Evolutionary conservation across 2,797 vertebrate species (phyloP).

Genomic region (Antrozous pallidus): DNA sequence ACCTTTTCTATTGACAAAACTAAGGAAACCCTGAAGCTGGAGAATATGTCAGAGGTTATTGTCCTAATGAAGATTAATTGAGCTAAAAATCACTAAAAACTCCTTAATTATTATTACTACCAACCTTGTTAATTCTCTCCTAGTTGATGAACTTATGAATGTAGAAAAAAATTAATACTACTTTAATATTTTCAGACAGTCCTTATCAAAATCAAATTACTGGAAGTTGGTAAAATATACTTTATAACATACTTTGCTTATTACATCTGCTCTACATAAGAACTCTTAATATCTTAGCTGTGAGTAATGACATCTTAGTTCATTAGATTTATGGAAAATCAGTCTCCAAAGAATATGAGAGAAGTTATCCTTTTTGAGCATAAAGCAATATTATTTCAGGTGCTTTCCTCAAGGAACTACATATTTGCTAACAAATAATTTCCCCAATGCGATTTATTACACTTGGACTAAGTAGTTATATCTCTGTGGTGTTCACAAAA

Average conservation of each 20-base stretch:
- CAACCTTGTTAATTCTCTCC: background rate
- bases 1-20: background rate
- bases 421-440: conserved; percentile 17
- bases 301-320: background rate
- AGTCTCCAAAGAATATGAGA: background rate
- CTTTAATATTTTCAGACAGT: background rate
- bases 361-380: background rate
- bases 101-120: background rate
- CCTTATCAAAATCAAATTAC: background rate
- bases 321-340: background rate
- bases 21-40: background rate
- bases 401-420: conserved; percentile 12
- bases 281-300: background rate
- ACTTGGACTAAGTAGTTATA: background rate
- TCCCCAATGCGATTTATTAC: background rate
- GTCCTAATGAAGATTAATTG: background rate
- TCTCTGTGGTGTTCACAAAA: background rate
- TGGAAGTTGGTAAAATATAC: background rate
- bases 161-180: background rate
- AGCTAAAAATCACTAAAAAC: background rate
- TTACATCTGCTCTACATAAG: background rate
- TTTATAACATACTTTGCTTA: background rate
- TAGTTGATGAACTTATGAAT: background rate
- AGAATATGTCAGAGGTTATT: background rate
- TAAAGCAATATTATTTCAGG: conserved; percentile 19